Conservation (phyloP, 2,113 vertebrate species). For the Ceyx cyanopectus region DNA sequence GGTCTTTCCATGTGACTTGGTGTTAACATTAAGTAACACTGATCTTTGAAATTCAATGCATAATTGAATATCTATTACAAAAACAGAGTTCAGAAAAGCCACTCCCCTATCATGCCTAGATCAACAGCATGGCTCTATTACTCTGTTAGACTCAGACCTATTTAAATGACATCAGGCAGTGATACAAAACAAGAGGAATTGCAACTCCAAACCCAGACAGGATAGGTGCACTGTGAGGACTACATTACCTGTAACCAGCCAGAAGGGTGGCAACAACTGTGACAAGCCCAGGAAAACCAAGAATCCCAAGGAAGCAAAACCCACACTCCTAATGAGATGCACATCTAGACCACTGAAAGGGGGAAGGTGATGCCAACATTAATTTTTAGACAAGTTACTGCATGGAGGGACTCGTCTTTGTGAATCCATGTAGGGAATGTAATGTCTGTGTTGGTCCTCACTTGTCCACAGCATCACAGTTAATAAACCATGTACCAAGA, state of each 20-base stretch:
- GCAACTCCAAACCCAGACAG: not conserved
- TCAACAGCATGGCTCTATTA: not conserved
- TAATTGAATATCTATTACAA: not conserved
- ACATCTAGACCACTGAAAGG: not conserved
- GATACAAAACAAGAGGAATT: not conserved
- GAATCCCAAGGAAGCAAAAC: not conserved
- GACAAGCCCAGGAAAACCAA: not conserved
- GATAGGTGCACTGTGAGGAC: not conserved
- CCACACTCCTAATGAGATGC: not conserved
- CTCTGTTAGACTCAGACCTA: not conserved
- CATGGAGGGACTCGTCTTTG: not conserved
- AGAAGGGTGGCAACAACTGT: not conserved
- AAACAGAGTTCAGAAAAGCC: not conserved
- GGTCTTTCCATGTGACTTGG: not conserved
- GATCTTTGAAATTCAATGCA: not conserved
- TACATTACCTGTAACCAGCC: not conserved
- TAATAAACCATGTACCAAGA: not conserved
- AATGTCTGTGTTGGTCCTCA: not conserved
- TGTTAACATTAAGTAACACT: not conserved
- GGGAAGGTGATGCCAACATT: not conserved
- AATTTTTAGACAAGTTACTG: not conserved
- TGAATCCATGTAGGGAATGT: not conserved
- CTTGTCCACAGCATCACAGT: not conserved
- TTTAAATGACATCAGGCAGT: not conserved
- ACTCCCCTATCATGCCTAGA: not conserved